Conservation (phyloP, 2,888 invertebrate genomes). For the Cordilura impudica region DNA sequence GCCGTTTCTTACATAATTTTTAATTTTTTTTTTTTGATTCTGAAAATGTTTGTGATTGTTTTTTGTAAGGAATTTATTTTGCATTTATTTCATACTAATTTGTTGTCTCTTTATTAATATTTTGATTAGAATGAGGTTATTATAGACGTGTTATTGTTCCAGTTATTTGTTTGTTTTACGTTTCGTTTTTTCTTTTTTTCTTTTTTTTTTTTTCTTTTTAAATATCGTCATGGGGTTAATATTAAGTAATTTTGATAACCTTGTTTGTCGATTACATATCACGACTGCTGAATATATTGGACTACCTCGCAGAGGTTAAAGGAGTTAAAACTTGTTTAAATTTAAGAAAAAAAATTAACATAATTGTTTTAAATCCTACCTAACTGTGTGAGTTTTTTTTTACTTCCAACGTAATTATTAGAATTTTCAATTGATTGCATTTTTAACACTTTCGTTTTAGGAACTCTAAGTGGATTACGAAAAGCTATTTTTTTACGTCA, state of each 20-base stretch:
- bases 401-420: no score
- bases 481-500: no score
- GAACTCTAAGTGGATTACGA: no score
- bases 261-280: slow-evolving; percentile 35
- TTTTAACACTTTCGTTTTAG: no score
- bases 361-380: no score
- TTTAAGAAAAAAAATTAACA: no score
- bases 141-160: background rate
- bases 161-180: slow-evolving; percentile 5
- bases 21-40: background rate
- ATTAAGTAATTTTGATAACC: slow-evolving; percentile 57
- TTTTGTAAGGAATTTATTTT: slow-evolving; percentile 15
- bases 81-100: slow-evolving; percentile 37
- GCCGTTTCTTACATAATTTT: slow-evolving; percentile 6
- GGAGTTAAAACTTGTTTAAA: no score
- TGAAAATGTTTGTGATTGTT: background rate
- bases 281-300: background rate
- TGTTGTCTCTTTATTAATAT: slow-evolving; percentile 11
- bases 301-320: no score
- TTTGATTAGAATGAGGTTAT: slow-evolving; percentile 3
- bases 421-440: no score
- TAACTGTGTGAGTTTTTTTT: no score
- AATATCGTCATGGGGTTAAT: slow-evolving; percentile 36
- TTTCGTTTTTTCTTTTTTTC: background rate
- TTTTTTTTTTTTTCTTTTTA: background rate